phyloP scores from a whole-genome alignment of 2,113 vertebrate genomes.

The Mesitornis unicolor region DNA sequence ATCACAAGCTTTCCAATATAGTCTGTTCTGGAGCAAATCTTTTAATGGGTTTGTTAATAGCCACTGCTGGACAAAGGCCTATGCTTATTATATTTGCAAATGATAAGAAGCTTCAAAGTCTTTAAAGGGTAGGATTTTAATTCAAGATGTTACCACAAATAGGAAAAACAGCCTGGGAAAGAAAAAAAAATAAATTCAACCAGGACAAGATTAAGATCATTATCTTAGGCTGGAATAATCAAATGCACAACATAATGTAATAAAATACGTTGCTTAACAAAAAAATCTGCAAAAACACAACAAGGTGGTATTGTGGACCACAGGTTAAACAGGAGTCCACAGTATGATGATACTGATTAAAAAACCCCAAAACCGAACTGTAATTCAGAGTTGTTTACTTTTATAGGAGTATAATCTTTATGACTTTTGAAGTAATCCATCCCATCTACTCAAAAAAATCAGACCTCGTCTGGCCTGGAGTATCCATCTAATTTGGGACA shows the following conservation, averaged over 20 bases:
- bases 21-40: background rate
- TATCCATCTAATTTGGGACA: background rate
- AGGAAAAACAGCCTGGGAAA: background rate
- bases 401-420: background rate
- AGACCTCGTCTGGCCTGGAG: background rate
- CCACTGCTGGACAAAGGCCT: background rate
- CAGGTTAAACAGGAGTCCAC: background rate
- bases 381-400: background rate
- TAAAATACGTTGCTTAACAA: background rate
- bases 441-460: background rate
- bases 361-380: no score
- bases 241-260: background rate
- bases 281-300: background rate
- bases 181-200: background rate
- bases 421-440: background rate
- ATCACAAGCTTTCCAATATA: background rate
- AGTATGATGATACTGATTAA: background rate
- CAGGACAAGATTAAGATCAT: background rate
- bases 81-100: background rate
- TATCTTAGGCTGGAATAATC: background rate
- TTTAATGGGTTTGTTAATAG: background rate
- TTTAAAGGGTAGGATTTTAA: background rate
- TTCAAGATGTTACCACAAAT: background rate
- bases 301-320: no score
- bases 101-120: background rate